Evolutionary conservation across 2,113 vertebrate genomes (phyloP).

Genomic region (Cyanoderma ruficeps): DNA sequence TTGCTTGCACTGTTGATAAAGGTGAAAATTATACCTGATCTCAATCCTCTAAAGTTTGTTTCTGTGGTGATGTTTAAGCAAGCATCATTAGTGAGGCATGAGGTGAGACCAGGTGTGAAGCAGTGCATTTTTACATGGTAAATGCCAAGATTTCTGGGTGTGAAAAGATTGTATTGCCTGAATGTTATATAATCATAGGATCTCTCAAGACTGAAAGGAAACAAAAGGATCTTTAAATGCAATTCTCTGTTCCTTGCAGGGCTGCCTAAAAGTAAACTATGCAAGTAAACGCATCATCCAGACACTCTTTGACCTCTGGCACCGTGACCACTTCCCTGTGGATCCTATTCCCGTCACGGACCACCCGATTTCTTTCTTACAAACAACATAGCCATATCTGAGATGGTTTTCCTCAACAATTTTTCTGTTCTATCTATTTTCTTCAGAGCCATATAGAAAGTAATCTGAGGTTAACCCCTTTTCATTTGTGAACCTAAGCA

Average conservation of each 20-base stretch:
- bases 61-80: neutral
- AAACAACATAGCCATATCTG: neutral
- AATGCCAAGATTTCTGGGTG: neutral
- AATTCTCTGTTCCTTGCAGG: neutral
- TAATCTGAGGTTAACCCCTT: neutral
- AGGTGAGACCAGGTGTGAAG: neutral
- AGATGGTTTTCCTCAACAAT: neutral
- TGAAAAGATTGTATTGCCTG: neutral
- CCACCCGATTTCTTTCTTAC: neutral
- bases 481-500: neutral
- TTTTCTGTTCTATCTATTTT: neutral
- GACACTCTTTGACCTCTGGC: neutral
- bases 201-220: neutral
- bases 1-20: neutral
- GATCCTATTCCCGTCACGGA: accelerated
- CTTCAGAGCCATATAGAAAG: neutral
- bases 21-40: neutral
- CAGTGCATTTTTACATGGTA: neutral
- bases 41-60: neutral
- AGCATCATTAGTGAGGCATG: neutral
- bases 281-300: neutral
- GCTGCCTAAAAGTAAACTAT: neutral
- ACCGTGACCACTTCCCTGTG: neutral
- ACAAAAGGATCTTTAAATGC: neutral
- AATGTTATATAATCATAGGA: neutral